phyloP scores from a whole-genome alignment of 1,140 invertebrate species.

The Teleogryllus occipitalis region DNA sequence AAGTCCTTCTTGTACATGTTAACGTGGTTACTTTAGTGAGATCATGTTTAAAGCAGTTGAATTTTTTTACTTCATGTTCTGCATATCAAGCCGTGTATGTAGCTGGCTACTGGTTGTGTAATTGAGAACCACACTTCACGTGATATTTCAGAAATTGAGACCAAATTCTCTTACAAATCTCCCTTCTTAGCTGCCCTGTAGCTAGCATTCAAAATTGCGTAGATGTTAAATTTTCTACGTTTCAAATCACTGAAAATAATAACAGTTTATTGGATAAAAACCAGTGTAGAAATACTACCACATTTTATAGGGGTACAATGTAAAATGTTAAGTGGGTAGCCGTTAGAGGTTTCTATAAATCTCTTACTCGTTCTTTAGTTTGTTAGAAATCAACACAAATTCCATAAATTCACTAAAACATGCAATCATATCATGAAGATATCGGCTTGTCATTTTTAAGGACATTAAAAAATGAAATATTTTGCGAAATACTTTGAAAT shows the following conservation, averaged over 20 bases:
- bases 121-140: neutral
- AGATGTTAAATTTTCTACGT: neutral
- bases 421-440: neutral
- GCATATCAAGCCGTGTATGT: slow-evolving; percentile 3
- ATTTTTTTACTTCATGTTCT: slow-evolving; percentile 3
- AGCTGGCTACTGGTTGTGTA: slow-evolving; percentile 3
- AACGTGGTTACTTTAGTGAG: neutral
- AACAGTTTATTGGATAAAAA: neutral
- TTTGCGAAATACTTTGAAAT: neutral
- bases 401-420: neutral
- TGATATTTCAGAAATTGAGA: neutral
- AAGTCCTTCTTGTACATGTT: neutral
- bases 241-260: no score
- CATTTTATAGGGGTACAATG: neutral
- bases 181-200: neutral
- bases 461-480: neutral
- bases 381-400: neutral
- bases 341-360: neutral
- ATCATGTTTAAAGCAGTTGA: neutral
- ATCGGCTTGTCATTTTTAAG: neutral
- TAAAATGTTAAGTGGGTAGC: neutral
- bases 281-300: neutral
- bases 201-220: neutral
- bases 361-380: neutral
- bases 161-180: neutral